Base-by-base conservation (phyloP, 2,113 vertebrate genomes). In the Numida meleagris region DNA sequence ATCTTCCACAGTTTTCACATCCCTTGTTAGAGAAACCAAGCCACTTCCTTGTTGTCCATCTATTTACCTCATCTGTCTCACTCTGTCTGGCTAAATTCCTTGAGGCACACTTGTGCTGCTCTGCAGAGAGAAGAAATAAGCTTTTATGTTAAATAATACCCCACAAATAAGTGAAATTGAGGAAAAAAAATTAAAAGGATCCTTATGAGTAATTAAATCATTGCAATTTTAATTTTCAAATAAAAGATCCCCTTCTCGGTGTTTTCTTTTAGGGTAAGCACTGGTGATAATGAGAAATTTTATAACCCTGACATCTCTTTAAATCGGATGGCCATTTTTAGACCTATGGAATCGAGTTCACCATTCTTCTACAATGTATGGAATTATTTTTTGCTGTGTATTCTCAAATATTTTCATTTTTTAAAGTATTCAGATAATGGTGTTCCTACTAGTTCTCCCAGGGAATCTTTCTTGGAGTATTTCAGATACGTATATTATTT, bases 11-110 rank as follows among this genome's bases (percentile, higher is more conserved):
- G 46, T 78, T 34, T 89, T 82, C 17, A 38, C 15, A 40, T 40
- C n/a, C 29, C 53, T 34, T 86, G 21, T 83, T 89, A 71, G 55
- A 70, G 72, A 89, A 94, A 93, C 46, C 20, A 93, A 88, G 9
- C 27, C 38, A 67, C 34, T 93, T 95, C 43, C 45, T 91, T 96
- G 88, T 42, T 21, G 8, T 88, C 51, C 84, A 34, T 92, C 46
- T 96, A 80, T 82, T 92, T 90, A 65, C 86, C 50, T 94, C 76
- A 91, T 66, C 59, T 92, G 77, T 70, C 72, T 93, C n/a, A n/a
- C 68, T 97, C 89, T 86, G 34, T 70, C 65, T 72, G 42, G 19
- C 45, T 88, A 40, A 73, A 86, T 79, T 76, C 59, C 92, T 83
- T 62, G 43, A 71, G 61, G 67, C 72, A 33, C 6, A 59, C 55